These are phyloP conservation scores for Aporophyla nigra DNA, from an alignment of 2,888 invertebrate species.

Conservation along the genomic window DNA sequence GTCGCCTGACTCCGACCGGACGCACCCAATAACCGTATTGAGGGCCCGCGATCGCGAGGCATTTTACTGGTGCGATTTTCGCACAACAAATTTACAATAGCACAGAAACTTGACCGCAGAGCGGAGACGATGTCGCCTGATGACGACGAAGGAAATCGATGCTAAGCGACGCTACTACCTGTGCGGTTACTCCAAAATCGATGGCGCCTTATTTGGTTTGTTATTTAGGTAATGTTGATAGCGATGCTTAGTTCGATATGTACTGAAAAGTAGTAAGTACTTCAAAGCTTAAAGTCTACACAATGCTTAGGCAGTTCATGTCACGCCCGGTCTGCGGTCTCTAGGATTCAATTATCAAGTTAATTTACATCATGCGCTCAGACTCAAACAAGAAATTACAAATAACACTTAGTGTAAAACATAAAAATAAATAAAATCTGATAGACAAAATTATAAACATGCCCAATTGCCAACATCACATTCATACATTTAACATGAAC, in stretches of 20 bases:
- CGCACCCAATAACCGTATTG: slow-evolving; percentile 78
- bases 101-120: slow-evolving; percentile 61
- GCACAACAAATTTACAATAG: slow-evolving; percentile 42
- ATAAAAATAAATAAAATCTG: slow-evolving; percentile 65
- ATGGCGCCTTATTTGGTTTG: slow-evolving; percentile 38
- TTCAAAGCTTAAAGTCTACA: slow-evolving; percentile 46
- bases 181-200: slow-evolving; percentile 33
- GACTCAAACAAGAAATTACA: slow-evolving; percentile 88
- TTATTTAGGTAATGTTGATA: slow-evolving; percentile 49
- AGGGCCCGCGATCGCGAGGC: slow-evolving; percentile 79
- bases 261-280: slow-evolving; percentile 40
- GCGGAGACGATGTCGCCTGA: slow-evolving; percentile 48
- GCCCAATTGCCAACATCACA: slow-evolving; percentile 58
- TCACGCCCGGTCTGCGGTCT: slow-evolving; percentile 67
- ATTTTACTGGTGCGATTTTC: slow-evolving; percentile 68
- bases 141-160: slow-evolving; percentile 44
- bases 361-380: slow-evolving; percentile 76
- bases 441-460: slow-evolving; percentile 63
- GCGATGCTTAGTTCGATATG: slow-evolving; percentile 60
- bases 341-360: slow-evolving; percentile 63
- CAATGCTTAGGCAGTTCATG: slow-evolving; percentile 51
- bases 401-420: slow-evolving; percentile 75
- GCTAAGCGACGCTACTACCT: slow-evolving; percentile 57
- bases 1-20: slow-evolving; percentile 77
- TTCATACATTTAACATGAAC: slow-evolving; percentile 52